These are phyloP conservation scores for Centroberyx gerrardi DNA, from an alignment of 2,797 vertebrate genomes.

Conservation along the genomic window DNA sequence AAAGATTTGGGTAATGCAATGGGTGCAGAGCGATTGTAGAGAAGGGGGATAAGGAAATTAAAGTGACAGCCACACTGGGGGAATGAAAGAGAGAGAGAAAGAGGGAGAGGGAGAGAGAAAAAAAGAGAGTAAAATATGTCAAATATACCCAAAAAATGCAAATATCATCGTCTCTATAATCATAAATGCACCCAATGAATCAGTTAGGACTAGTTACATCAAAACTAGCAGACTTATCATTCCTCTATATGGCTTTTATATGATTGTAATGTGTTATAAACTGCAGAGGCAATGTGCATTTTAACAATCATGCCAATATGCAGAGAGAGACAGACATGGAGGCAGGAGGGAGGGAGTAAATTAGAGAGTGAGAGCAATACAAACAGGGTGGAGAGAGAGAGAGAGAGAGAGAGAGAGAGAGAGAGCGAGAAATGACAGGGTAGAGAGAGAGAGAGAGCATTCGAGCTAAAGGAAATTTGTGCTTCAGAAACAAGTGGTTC, in stretches of 20 bases:
- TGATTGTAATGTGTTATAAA: neutral
- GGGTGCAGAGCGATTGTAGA: neutral
- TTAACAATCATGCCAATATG: neutral
- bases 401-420: neutral
- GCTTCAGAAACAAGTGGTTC: conserved; percentile 34
- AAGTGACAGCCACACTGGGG: neutral
- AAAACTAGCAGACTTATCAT: too few species aligned
- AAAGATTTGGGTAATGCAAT: neutral
- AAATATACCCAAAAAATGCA: neutral
- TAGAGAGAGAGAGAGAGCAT: neutral
- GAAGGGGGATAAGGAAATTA: neutral
- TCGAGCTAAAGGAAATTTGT: neutral
- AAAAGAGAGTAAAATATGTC: neutral
- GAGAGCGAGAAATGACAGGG: conserved; percentile 12
- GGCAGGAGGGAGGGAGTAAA: conserved; percentile 41
- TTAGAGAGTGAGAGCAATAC: conserved; percentile 48
- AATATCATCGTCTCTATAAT: neutral
- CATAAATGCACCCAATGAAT: too few species aligned
- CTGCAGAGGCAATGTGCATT: neutral
- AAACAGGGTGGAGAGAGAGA: conserved; percentile 37
- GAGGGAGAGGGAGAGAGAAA: neutral
- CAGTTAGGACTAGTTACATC: too few species aligned
- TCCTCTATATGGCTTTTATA: too few species aligned
- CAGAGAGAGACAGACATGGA: conserved; percentile 11
- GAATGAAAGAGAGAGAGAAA: neutral